Evolutionary conservation across 1,140 invertebrate species (phyloP), one percentile per base, ranked within the genome.

Genomic region (Tetranychus urticae): DNA sequence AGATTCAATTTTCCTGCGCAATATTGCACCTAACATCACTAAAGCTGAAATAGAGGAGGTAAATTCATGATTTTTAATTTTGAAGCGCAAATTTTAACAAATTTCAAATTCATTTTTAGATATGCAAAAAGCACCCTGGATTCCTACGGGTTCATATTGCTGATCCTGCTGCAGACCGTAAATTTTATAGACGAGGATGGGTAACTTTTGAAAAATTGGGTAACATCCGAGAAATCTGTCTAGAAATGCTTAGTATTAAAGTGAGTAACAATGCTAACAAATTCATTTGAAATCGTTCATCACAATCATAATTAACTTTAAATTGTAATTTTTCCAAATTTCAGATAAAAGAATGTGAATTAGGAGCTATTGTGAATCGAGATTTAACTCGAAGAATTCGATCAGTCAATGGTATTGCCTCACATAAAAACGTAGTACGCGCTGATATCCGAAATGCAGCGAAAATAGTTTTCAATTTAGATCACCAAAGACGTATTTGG

Each of bases 181-280:
- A 89, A 47, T 98, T 93, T 83, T 86, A 90, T 71, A 80, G 94
- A 35, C 79, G 92, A 56, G 96, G 91, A 50, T 99, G 94, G 94
- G 91, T 97, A 4, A 97, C 94, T 1, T 99, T 97, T 74, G 84
- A 90, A 66, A 76, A 89, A 47, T 83, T 91, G 69, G 92, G 97
- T 7, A 97, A 97, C 71, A 97, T 99, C 63, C 97, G 97, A 72
- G 92, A 98, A 72, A 97, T 98, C 62, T 99, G 94, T 72, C 99
- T 92, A 92, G 92, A 88, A 71, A 52, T 52, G 50, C n/a, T 33
- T 33, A 52, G n/a, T 4, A 52, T 77, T 98, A 10, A 97, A 97
- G 69, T 96, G 92, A 68, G 90, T 94, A 63, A 75, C 88, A 67
- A 84, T 89, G 74, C 74, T 72, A 31, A 23, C n/a, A n/a, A 2